phyloP scores from a whole-genome alignment of 2,113 vertebrate genomes.

The Leptocoma aspasia region DNA sequence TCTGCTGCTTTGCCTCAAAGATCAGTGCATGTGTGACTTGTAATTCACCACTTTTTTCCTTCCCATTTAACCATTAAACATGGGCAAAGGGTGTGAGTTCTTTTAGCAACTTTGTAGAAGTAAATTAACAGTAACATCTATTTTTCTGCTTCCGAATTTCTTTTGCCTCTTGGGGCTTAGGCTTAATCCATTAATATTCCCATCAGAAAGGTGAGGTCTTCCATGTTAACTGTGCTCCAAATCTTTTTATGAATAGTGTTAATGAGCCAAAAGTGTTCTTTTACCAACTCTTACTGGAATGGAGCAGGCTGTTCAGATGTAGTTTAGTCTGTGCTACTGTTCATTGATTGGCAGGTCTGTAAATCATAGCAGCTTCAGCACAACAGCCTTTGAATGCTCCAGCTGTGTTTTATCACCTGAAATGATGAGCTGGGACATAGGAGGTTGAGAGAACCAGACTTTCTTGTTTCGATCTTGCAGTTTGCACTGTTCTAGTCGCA shows the following conservation, averaged over 20 bases:
- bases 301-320: not conserved
- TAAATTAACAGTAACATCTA: not conserved
- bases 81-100: fast-evolving
- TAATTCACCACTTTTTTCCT: not conserved
- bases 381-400: not conserved
- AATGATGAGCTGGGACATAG: not conserved
- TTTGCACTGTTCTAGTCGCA: not conserved
- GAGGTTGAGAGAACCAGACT: not conserved
- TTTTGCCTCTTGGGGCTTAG: not conserved
- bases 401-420: not conserved
- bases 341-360: not conserved
- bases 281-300: not conserved
- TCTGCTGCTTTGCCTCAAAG: not conserved
- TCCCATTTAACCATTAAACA: not conserved
- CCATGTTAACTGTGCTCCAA: not conserved
- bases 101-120: not conserved
- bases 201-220: not conserved
- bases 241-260: not conserved
- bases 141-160: not conserved
- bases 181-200: not conserved
- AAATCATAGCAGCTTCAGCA: not conserved
- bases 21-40: not conserved
- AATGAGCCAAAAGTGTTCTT: not conserved
- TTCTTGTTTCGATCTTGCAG: not conserved
- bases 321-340: not conserved